Evolutionary conservation across 2,113 vertebrate species (phyloP), one percentile per base, ranked within the genome.

Genomic region (Rhinoptilus africanus): DNA sequence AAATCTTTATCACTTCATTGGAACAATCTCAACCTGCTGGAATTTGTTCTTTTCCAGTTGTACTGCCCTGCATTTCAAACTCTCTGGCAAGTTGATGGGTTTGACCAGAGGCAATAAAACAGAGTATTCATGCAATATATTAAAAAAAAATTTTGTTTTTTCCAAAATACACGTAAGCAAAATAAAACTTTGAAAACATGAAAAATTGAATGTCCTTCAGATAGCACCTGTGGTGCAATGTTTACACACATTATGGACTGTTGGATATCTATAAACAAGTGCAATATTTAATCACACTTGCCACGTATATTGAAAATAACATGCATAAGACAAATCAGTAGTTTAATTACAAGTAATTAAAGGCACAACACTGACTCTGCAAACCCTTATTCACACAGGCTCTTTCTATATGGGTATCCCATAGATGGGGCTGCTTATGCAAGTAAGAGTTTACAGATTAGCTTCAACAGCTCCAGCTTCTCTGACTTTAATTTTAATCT

Each of bases 1-100:
- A 96, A 73, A 86, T 89, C 77, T 85, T 91, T 85, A 87, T 94
- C 68, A 48, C 81, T 91, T 88, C 71, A 54, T 59, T 64, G 73
- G 45, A 94, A 93, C 39, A 75, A 72, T 57, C 47, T 91, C 80
- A 92, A 75, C 62, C 74, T 95, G 72, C 43, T 67, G 83, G 75
- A 91, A 95, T 88, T 78, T 24, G 28, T 39, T 79, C 48, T 82
- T 89, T 88, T 81, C 69, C 69, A 79, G 28, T 79, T 69, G 43
- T 66, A 75, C 50, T 53, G 47, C 9, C 64, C 45, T 20, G 0
- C 81, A 37, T 75, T 91, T 95, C 66, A 69, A 91, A 34, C 28
- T 62, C 24, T 67, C 48, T 79, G 91, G n/a, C 62, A 86, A 95
- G 32, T 2, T 60, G 37, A n/a, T 41, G 23, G 26, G 8, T 80